These are phyloP conservation scores for Martes flavigula DNA, from an alignment of 2,797 vertebrate species.

Conservation along the genomic window DNA sequence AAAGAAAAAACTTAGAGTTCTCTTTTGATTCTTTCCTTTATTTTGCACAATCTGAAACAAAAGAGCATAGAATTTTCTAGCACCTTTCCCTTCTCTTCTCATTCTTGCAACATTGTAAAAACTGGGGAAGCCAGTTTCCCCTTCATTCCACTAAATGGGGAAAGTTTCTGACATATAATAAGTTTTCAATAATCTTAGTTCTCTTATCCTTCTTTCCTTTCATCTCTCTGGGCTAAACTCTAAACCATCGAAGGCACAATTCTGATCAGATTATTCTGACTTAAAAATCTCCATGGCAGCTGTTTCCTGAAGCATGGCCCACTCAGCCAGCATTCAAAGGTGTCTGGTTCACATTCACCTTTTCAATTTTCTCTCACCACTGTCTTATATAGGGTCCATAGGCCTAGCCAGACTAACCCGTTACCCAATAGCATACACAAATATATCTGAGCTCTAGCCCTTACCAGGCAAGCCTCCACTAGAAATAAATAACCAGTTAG, in stretches of 20 bases:
- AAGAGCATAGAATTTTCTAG: neutral
- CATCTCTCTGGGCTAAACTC: neutral
- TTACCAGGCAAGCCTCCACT: neutral
- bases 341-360: neutral
- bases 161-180: neutral
- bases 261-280: neutral
- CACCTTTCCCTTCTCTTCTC: neutral
- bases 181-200: neutral
- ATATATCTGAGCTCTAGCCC: neutral
- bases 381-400: neutral
- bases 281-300: neutral
- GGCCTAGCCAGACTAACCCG: neutral
- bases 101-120: neutral
- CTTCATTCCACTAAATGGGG: neutral
- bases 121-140: neutral
- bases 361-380: neutral
- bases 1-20: neutral
- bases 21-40: neutral
- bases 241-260: neutral
- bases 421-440: neutral
- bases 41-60: neutral
- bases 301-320: neutral
- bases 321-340: neutral
- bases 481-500: constrained; percentile 12
- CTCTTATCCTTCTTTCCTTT: neutral